phyloP scores from a whole-genome alignment of 2,113 vertebrate genomes.

The Craseonycteris thonglongyai region DNA sequence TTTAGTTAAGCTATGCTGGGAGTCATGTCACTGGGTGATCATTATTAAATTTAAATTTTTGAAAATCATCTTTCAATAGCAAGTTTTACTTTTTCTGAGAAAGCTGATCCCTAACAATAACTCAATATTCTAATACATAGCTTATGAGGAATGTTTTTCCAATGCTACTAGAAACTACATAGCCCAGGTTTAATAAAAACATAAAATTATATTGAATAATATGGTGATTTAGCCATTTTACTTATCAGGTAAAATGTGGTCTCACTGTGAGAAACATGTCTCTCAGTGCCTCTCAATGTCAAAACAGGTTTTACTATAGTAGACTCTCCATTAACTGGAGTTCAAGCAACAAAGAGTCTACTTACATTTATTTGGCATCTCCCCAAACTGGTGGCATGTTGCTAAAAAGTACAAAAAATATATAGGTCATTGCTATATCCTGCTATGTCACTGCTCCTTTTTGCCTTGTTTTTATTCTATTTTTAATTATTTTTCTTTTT shows the following conservation, averaged over 20 bases:
- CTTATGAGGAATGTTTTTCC: background rate
- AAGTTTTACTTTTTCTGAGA: background rate
- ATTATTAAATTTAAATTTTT: background rate
- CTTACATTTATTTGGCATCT: too few relatives aligned
- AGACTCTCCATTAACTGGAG: too few relatives aligned
- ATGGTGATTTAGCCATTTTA: background rate
- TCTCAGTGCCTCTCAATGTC: background rate
- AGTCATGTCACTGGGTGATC: background rate
- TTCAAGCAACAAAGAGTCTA: too few relatives aligned
- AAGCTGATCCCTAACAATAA: background rate
- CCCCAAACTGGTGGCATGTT: too few relatives aligned
- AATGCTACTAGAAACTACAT: background rate
- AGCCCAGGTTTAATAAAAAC: background rate
- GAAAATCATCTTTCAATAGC: background rate
- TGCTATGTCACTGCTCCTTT: too few relatives aligned
- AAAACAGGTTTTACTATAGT: background rate
- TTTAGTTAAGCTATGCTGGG: background rate
- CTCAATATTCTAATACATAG: background rate
- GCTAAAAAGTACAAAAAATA: too few relatives aligned
- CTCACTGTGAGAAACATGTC: background rate
- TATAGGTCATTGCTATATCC: too few relatives aligned
- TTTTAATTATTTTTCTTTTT: background rate
- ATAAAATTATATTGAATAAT: background rate
- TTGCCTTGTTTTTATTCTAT: background rate
- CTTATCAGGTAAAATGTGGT: background rate